These are phyloP conservation scores for Platalea minor DNA, from an alignment of 2,797 vertebrate species.

Conservation along the genomic window DNA sequence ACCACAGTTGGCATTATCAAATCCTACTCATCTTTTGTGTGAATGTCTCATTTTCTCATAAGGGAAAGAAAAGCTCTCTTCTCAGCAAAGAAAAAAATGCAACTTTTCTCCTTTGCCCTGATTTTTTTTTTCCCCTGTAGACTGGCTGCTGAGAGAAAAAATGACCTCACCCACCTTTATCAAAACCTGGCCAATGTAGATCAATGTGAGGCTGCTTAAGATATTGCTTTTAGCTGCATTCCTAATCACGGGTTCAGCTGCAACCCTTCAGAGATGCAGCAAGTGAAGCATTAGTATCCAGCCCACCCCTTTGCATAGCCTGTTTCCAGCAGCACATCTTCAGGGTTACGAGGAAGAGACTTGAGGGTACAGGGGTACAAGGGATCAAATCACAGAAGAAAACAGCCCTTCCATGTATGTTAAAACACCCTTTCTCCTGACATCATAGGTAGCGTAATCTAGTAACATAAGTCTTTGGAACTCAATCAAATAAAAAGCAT, in stretches of 20 bases:
- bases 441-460: fast-evolving
- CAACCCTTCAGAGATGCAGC: neutral
- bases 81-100: neutral
- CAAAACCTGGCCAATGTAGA: neutral
- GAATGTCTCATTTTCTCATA: neutral
- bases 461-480: neutral
- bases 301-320: too few relatives aligned
- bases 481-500: neutral
- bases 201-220: neutral
- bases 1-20: neutral
- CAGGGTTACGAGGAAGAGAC: neutral
- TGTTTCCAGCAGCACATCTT: neutral
- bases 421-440: neutral
- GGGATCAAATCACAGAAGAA: neutral
- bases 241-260: neutral
- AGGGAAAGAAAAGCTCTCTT: neutral
- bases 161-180: neutral
- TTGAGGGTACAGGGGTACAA: neutral
- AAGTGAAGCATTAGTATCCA: neutral
- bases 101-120: neutral
- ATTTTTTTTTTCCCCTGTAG: neutral
- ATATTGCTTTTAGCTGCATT: neutral
- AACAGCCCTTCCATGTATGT: fast-evolving
- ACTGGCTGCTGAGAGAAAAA: neutral
- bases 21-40: neutral